A percentile compares a stretch with the other conserved stretches of the same genome.
Evolutionary conservation across 2,888 invertebrate genomes (phyloP).

Genomic region (Serripes groenlandicus): DNA sequence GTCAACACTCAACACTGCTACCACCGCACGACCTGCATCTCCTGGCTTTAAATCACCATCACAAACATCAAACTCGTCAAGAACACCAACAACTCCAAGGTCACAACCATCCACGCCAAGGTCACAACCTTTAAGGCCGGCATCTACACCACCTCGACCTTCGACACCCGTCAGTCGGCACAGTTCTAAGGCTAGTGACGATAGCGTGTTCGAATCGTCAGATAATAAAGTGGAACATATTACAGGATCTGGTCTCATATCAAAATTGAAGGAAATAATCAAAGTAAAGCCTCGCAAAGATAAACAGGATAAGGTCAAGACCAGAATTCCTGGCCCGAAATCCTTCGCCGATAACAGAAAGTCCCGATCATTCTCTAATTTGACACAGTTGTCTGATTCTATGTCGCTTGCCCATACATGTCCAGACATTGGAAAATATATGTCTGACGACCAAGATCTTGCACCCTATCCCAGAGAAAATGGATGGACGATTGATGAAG

Average conservation of each 20-base stretch:
- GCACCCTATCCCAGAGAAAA: slow-evolving; percentile 48
- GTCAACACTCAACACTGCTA: neutral
- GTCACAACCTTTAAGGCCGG: slow-evolving; percentile 39
- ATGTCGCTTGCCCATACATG: slow-evolving; percentile 38
- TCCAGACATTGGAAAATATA: slow-evolving; percentile 29
- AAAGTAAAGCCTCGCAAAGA: slow-evolving; percentile 78
- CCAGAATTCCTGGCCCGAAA: slow-evolving; percentile 77
- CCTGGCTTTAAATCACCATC: slow-evolving; percentile 9
- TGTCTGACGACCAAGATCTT: slow-evolving; percentile 27
- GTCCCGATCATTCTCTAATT: slow-evolving; percentile 74
- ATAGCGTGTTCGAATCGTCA: slow-evolving; percentile 37
- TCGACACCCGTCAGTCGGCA: slow-evolving; percentile 56
- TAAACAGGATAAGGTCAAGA: slow-evolving; percentile 67
- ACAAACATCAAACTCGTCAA: slow-evolving; percentile 1
- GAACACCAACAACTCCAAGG: slow-evolving; percentile 22
- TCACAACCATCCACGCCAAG: slow-evolving; percentile 29
- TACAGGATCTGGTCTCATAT: slow-evolving; percentile 67
- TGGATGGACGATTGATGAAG: slow-evolving; percentile 63
- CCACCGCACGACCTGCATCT: slow-evolving; percentile 2
- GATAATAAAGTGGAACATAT: slow-evolving; percentile 31
- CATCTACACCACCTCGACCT: slow-evolving; percentile 64
- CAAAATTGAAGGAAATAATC: slow-evolving; percentile 79
- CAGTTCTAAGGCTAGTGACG: slow-evolving; percentile 50
- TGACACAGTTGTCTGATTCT: slow-evolving; percentile 37
- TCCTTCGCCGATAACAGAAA: slow-evolving; percentile 68